Evolutionary conservation across 2,888 invertebrate species (phyloP).

Genomic region (Meiosimyza decipiens): DNA sequence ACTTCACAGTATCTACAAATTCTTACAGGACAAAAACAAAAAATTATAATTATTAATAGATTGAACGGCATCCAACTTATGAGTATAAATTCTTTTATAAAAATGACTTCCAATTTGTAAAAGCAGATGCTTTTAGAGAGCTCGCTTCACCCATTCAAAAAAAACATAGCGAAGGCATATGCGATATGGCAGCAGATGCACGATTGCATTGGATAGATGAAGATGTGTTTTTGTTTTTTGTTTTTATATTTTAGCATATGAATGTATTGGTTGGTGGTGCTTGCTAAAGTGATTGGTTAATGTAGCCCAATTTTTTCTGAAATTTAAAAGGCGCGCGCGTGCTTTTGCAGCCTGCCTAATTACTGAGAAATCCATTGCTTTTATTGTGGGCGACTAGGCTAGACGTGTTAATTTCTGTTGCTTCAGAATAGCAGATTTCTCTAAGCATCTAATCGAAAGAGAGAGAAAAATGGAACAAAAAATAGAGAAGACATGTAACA

Average conservation of each 20-base stretch:
- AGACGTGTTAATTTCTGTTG: slow-evolving; percentile 54
- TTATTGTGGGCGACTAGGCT: slow-evolving; percentile 45
- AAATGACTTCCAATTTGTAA: neutral
- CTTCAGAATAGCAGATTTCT: slow-evolving; percentile 63
- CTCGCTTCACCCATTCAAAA: slow-evolving; percentile 1
- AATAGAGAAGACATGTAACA: slow-evolving; percentile 56
- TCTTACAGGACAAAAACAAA: slow-evolving; percentile 45
- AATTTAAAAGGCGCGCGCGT: neutral
- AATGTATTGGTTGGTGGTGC: no score
- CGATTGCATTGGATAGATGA: no score
- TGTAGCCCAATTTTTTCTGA: slow-evolving; percentile 4
- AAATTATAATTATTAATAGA: neutral
- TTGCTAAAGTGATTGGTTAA: neutral
- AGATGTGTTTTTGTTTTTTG: no score
- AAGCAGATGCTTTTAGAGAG: neutral
- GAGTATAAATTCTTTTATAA: no score
- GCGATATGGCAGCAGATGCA: no score
- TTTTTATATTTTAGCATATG: no score
- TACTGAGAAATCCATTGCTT: slow-evolving; percentile 53
- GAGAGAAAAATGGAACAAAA: slow-evolving; percentile 53
- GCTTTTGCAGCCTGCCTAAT: slow-evolving; percentile 40
- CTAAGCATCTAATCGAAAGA: slow-evolving; percentile 65
- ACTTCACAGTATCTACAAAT: slow-evolving; percentile 45
- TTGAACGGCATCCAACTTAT: neutral
- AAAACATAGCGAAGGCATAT: neutral